phyloP scores from a whole-genome alignment of 2,113 vertebrate species.

The Gymnorhina tibicen region DNA sequence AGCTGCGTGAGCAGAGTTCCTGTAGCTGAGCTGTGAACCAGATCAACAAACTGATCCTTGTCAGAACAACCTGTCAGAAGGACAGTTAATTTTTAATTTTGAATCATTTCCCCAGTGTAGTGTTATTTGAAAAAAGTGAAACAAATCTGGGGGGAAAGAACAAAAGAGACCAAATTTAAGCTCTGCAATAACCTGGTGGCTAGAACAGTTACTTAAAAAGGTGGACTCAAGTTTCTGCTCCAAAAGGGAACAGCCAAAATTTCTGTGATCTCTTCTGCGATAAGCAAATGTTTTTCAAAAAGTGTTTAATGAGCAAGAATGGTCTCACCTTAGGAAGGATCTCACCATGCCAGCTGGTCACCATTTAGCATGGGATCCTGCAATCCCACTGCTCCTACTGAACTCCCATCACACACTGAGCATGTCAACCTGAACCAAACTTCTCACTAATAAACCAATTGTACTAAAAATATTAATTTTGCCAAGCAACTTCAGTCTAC shows the following conservation, averaged over 20 bases:
- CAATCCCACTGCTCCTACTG: not conserved
- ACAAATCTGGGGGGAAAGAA: not conserved
- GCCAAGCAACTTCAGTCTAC: not conserved
- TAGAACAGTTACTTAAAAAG: not conserved
- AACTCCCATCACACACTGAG: not conserved
- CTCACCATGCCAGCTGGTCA: not conserved
- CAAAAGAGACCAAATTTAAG: not conserved
- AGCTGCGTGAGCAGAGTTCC: not conserved
- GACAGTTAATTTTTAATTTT: not conserved
- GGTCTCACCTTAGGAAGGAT: not conserved
- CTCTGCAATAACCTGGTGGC: not conserved
- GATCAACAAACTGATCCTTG: not conserved
- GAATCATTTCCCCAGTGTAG: not conserved
- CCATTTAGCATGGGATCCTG: not conserved
- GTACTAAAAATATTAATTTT: not conserved
- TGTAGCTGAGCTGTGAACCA: not conserved
- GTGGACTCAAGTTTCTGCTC: not conserved
- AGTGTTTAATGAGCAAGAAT: not conserved
- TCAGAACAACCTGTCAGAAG: not conserved
- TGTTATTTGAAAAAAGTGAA: not conserved
- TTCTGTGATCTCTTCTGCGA: not conserved
- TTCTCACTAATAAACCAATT: not conserved
- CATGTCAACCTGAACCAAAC: not conserved
- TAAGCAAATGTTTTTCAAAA: not conserved
- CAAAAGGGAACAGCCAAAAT: not conserved